Evolutionary conservation across 1,140 invertebrate species (phyloP), one percentile per base, ranked within the genome.

Genomic region (Caenorhabditis brenneri): DNA sequence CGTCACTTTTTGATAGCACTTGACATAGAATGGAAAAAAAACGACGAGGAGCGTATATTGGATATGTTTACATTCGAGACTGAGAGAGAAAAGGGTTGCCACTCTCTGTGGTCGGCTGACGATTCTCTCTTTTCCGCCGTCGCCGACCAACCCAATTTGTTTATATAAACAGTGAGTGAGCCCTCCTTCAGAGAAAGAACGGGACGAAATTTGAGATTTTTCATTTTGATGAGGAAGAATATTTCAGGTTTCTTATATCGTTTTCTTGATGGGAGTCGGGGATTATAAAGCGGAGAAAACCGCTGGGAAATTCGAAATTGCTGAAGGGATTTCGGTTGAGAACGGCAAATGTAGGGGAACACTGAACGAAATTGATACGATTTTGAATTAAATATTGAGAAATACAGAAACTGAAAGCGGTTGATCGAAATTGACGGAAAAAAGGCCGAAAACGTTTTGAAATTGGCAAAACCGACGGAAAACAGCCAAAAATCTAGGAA

Each of bases 31-130:
- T 27, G 27, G 27, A 58, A 42, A 74, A n/a, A 36, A 58, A 58
- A 22, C 42, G 42, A 12, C 42, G 42, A 46, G 42, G 49, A n/a
- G 22, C 12, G 31, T 42, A 36, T 74, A 74, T 74, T 74, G 65
- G 65, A 74, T 74, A 74, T 74, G 65, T 74, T 74, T 74, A 74
- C 65, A 74, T 74, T 74, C 65, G 65, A 74, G 65, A 74, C 3
- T 6, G 31, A 65, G 58, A 74, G 19, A 55, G 53, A 15, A 27
- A 27, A 12, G 22, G 65, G 36, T 42, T 46, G 36, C 36, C 65
- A 74, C 36, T 74, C 53, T 55, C 39, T 58, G 53, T 22, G 53
- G 12, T 42, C 12, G 53, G 24, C 53, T 58, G 53, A 58, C 53
- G 53, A 46, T 24, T 15, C 4, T 46, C 65, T 74, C 36, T 46